Evolutionary conservation across 2,113 vertebrate genomes (phyloP).

Genomic region (Pogona vitticeps): DNA sequence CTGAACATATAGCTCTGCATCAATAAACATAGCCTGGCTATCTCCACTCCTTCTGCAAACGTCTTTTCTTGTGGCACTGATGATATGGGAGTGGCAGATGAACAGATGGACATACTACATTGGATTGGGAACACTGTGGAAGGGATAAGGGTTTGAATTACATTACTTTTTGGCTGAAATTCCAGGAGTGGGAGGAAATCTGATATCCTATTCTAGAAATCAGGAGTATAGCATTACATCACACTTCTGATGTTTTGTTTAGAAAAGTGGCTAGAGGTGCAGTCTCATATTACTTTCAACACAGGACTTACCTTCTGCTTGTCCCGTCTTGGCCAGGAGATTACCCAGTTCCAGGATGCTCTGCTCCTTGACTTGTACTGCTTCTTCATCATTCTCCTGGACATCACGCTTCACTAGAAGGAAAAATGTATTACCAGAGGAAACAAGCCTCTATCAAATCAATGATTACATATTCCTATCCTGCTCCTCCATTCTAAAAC

Average conservation of each 20-base stretch:
- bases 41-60: not conserved
- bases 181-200: too few species aligned
- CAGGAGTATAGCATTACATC: not conserved
- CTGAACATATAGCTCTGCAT: not conserved
- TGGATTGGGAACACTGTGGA: too few species aligned
- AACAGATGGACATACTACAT: not conserved
- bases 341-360: constrained; percentile 97
- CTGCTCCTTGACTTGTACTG: constrained; percentile 97
- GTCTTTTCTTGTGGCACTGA: not conserved
- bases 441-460: not conserved
- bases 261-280: not conserved
- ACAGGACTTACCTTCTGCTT: constrained; percentile 89
- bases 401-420: constrained; percentile 93
- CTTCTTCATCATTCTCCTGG: constrained; percentile 96
- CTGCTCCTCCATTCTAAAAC: not conserved
- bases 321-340: constrained; percentile 95
- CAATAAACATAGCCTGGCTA: not conserved
- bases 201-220: not conserved
- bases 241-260: not conserved
- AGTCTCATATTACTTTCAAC: not conserved
- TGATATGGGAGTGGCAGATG: not conserved
- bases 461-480: not conserved
- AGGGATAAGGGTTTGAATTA: not conserved
- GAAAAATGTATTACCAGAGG: constrained; percentile 17
- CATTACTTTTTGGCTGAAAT: not conserved